Evolutionary conservation across 2,888 invertebrate genomes (phyloP), one percentile per base, ranked within the genome.

Genomic region (Napeogenes inachia): DNA sequence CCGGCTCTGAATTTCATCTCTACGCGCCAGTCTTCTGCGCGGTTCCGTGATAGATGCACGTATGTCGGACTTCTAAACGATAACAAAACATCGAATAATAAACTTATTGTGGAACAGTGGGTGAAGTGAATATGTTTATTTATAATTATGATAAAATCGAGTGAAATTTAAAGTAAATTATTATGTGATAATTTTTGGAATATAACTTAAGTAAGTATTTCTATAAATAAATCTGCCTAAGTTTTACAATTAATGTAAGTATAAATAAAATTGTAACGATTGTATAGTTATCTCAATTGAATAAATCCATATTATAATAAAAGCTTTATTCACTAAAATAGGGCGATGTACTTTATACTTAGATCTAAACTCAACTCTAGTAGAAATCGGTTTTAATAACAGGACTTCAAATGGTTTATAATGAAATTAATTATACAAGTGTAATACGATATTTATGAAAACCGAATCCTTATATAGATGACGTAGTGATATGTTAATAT

Each of bases 401-500:
- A 1, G 38, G 38, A 38, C 38, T 21, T 21, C 21, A 21, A 21
- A 21, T 1, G 21, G 21, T 21, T 1, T 21, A 21, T 1, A 21
- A 1, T 21, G 3, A 38, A 38, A 38, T 38, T 10, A 10, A 30
- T 12, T 50, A n/a, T 50, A 50, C 12, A 50, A 32, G 47, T 57
- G 57, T 54, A 47, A 50, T 50, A 10, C 21, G 30, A 30, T 21
- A 8, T 2, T 50, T 50, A 30, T 21, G 5, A 50, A 50, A 13
- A 30, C 50, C 4, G 3, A 30, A 21, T 50, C 30, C 10, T 30
- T 50, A 30, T 30, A 12, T 50, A 30, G 8, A 42, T 42, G 42
- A 42, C 42, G 42, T 68, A 66, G 65, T 68, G 66, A 65, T 68
- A 66, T 68, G 69, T 68, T 69, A 68, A 69, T 69, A 64, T 62